Percentiles rank a stretch among this genome's conserved stretches.
Conservation (phyloP, 2,888 invertebrate genomes). For the Drosophila mettleri region DNA sequence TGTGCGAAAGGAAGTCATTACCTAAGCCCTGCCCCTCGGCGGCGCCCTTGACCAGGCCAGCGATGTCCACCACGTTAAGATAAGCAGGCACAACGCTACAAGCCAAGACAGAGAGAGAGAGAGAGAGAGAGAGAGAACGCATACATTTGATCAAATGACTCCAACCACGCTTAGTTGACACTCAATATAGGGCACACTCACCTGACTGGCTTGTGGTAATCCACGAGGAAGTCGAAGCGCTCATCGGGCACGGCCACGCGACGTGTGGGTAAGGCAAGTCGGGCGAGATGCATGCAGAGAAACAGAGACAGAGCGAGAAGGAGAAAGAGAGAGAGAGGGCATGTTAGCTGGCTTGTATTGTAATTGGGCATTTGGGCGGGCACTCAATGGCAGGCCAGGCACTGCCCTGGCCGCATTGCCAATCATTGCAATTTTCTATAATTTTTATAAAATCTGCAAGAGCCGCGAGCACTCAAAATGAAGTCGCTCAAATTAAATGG, state of each 20-base stretch:
- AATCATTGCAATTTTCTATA: constrained; percentile 84
- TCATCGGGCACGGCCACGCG: constrained; percentile 99
- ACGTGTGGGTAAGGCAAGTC: constrained; percentile 87
- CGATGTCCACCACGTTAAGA: constrained; percentile 98
- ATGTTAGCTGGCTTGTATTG: constrained; percentile 51
- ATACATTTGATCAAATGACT: constrained; percentile 1
- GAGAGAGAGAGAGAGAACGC: not conserved
- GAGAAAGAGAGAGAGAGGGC: constrained; percentile 23
- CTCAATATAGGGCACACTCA: constrained; percentile 84
- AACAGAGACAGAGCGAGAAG: constrained; percentile 1
- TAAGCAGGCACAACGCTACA: constrained; percentile 98
- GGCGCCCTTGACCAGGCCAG: constrained; percentile 98
- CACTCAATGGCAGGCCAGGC: constrained; percentile 32
- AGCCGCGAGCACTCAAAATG: constrained; percentile 65
- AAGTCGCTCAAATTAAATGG: constrained; percentile 79
- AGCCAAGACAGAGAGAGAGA: not conserved
- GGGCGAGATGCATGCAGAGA: not conserved
- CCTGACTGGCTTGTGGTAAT: constrained; percentile 97
- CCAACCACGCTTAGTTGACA: constrained; percentile 24
- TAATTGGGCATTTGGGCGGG: constrained; percentile 20
- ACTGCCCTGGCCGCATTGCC: constrained; percentile 39
- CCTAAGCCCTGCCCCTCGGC: constrained; percentile 96
- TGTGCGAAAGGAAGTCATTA: constrained; percentile 99
- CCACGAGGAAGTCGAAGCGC: constrained; percentile 96
- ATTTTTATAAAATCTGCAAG: constrained; percentile 78